These are phyloP conservation scores for Sigmodon hispidus DNA, from an alignment of 2,113 vertebrate species.

Conservation along the genomic window DNA sequence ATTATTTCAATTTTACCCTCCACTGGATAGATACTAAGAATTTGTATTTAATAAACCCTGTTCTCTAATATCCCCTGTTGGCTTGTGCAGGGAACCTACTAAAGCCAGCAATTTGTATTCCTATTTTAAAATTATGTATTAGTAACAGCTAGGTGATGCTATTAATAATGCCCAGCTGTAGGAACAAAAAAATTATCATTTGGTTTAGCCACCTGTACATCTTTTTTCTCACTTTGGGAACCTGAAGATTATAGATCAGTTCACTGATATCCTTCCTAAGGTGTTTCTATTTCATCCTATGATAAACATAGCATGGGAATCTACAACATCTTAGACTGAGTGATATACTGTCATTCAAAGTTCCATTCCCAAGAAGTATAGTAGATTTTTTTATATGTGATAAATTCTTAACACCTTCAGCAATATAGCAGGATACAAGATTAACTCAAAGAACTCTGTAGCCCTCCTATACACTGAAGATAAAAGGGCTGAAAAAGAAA, in stretches of 20 bases:
- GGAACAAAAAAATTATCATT: conserved; percentile 45
- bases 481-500: too few relatives aligned
- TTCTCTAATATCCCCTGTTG: conserved; percentile 59
- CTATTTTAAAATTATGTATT: conserved; percentile 71
- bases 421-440: too few relatives aligned
- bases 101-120: conserved; percentile 69
- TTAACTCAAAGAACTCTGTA: too few relatives aligned
- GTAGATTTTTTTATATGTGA: not conserved
- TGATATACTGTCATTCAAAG: not conserved
- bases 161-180: conserved; percentile 69
- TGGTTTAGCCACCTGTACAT: not conserved
- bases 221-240: not conserved
- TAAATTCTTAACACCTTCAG: not conserved
- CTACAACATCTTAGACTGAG: not conserved
- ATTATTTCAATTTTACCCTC: conserved; percentile 70
- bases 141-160: conserved; percentile 35
- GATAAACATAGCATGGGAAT: not conserved
- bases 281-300: not conserved
- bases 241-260: not conserved
- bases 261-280: not conserved
- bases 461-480: too few relatives aligned
- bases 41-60: conserved; percentile 62
- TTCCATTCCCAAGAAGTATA: not conserved
- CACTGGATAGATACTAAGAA: conserved; percentile 63
- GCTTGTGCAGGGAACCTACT: conserved; percentile 54